These are phyloP conservation scores for Hypanus sabinus DNA, from an alignment of 2,113 vertebrate genomes.

Conservation along the genomic window DNA sequence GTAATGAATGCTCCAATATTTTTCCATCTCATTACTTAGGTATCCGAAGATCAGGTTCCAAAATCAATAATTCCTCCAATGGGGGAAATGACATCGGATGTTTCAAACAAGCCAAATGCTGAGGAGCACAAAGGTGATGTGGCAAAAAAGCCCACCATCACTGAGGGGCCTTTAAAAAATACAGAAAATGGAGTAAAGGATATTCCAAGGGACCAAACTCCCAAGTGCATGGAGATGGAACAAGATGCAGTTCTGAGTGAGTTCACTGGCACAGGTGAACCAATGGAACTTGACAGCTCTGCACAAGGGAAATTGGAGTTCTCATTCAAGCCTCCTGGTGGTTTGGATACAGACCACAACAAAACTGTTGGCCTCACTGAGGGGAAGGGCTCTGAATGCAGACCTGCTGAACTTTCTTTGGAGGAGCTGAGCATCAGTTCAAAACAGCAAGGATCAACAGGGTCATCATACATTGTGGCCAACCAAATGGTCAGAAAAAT, in stretches of 20 bases:
- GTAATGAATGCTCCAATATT: background rate
- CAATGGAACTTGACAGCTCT: slow-evolving; percentile 75
- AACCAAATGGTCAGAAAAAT: slow-evolving; percentile 60
- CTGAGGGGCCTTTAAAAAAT: slow-evolving; percentile 54
- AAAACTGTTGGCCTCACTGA: slow-evolving; percentile 47
- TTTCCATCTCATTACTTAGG: slow-evolving; percentile 50
- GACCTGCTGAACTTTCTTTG: slow-evolving; percentile 78
- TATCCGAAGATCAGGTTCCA: slow-evolving; percentile 54
- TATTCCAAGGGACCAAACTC: slow-evolving; percentile 51
- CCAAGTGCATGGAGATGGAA: slow-evolving; percentile 52
- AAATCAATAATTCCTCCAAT: slow-evolving; percentile 52
- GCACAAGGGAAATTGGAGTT: slow-evolving; percentile 52
- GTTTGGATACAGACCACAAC: slow-evolving; percentile 46
- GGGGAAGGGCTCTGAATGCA: slow-evolving; percentile 61
- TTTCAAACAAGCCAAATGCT: slow-evolving; percentile 68
- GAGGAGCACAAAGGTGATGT: slow-evolving; percentile 74
- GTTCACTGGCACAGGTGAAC: slow-evolving; percentile 57
- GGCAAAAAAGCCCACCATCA: slow-evolving; percentile 60
- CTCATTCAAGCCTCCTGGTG: slow-evolving; percentile 38
- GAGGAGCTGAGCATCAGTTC: slow-evolving; percentile 92
- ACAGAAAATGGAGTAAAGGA: slow-evolving; percentile 61
- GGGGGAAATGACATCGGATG: slow-evolving; percentile 83
- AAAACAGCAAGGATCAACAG: slow-evolving; percentile 52
- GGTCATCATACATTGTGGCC: slow-evolving; percentile 40
- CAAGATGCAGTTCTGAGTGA: slow-evolving; percentile 49